Conservation (phyloP, 2,113 vertebrate genomes). For the Amphiprion percula region DNA sequence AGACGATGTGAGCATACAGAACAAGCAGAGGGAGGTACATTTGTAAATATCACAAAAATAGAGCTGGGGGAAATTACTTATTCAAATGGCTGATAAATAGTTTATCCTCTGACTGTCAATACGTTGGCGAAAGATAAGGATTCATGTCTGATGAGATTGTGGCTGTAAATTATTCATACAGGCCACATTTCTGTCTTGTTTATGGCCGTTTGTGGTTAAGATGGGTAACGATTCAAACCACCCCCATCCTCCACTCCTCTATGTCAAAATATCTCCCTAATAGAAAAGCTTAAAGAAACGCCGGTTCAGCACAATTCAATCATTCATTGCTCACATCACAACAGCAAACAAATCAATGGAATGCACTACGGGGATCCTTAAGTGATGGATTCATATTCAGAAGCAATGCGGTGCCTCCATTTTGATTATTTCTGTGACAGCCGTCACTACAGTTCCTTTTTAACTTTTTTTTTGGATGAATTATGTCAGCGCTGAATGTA, state of each 20-base stretch:
- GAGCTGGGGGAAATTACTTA: constrained; percentile 37
- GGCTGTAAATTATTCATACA: constrained; percentile 59
- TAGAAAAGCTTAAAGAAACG: constrained; percentile 54
- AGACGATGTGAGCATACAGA: constrained; percentile 52
- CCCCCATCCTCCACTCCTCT: constrained; percentile 27
- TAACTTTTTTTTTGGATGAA: constrained; percentile 30
- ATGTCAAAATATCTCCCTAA: constrained; percentile 56
- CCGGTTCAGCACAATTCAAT: constrained; percentile 67
- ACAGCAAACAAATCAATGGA: constrained; percentile 71
- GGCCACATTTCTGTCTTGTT: constrained; percentile 61
- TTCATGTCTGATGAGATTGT: constrained; percentile 65
- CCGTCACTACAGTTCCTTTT: neutral
- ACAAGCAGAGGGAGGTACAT: constrained; percentile 2
- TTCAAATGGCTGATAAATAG: constrained; percentile 59
- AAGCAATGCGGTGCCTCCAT: neutral
- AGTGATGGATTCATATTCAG: constrained; percentile 61
- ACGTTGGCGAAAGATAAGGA: constrained; percentile 53
- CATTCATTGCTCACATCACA: constrained; percentile 58
- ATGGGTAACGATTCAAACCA: constrained; percentile 58
- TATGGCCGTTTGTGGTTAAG: constrained; percentile 62
- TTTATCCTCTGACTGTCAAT: constrained; percentile 64
- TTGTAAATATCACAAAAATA: constrained; percentile 43
- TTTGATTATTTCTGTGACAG: constrained; percentile 37
- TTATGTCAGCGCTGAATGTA: constrained; percentile 13
- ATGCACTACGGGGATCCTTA: constrained; percentile 55